A percentile compares a stretch with the other conserved stretches of the same genome.
Conservation (phyloP, 2,113 vertebrate species). For the Seriola dumerili region DNA sequence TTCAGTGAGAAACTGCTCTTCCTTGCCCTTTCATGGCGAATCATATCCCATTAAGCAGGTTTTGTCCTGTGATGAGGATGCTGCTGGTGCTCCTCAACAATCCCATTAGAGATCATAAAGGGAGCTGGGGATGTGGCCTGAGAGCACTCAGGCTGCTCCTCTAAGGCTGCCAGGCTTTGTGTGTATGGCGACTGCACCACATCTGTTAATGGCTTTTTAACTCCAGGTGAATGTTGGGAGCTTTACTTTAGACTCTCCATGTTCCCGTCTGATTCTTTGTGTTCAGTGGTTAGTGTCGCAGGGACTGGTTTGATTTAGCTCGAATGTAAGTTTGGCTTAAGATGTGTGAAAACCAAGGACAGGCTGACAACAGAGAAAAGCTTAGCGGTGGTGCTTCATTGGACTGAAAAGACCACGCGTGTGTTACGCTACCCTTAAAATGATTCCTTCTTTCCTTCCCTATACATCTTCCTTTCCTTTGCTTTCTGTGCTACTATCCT, state of each 20-base stretch:
- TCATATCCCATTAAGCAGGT: conserved; percentile 77
- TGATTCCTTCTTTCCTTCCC: conserved; percentile 3
- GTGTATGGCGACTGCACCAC: conserved; percentile 38
- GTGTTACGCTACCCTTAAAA: conserved; percentile 23
- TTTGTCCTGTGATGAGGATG: conserved; percentile 77
- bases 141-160: conserved; percentile 69
- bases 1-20: conserved; percentile 67
- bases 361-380: conserved; percentile 37
- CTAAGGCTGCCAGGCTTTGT: conserved; percentile 46
- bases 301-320: conserved; percentile 42
- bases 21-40: conserved; percentile 70
- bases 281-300: conserved; percentile 33
- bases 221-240: conserved; percentile 63
- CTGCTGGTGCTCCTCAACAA: conserved; percentile 74
- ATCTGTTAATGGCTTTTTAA: conserved; percentile 68
- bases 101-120: conserved; percentile 80
- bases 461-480: conserved; percentile 7
- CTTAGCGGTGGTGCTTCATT: conserved; percentile 40
- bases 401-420: conserved; percentile 43
- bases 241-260: conserved; percentile 8
- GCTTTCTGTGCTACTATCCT: conserved; percentile 11
- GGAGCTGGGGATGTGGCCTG: conserved; percentile 72
- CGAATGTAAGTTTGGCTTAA: conserved; percentile 47
- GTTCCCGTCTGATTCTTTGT: conserved; percentile 34
- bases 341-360: conserved; percentile 42